A percentile compares a stretch with the other conserved stretches of the same genome.
phyloP scores from a whole-genome alignment of 1,140 invertebrate genomes.

The Caenorhabditis briggsae region DNA sequence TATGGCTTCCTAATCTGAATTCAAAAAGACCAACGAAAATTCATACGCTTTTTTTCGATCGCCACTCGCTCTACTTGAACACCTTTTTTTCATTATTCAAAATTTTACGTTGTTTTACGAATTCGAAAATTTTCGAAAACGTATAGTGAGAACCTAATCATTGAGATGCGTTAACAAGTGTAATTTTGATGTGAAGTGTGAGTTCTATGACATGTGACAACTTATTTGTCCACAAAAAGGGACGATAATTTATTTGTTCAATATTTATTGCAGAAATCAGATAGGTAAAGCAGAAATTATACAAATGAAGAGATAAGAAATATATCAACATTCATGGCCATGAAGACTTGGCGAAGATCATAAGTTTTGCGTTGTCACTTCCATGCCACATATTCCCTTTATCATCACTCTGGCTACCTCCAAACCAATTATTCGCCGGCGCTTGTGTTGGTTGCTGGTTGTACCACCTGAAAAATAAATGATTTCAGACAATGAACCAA shows the following conservation, averaged over 20 bases:
- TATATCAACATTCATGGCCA: not conserved
- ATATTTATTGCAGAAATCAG: not conserved
- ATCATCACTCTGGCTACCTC: not conserved
- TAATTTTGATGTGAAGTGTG: too few relatives aligned
- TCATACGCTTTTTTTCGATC: too few relatives aligned
- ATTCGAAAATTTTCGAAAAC: too few relatives aligned
- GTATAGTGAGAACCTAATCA: too few relatives aligned
- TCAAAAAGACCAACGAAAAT: too few relatives aligned
- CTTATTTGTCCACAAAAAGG: not conserved
- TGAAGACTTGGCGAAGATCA: slow-evolving; percentile 19
- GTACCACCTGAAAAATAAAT: slow-evolving; percentile 30
- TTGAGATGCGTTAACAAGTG: too few relatives aligned
- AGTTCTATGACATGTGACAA: not conserved
- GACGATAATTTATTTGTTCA: not conserved
- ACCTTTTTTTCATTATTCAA: too few relatives aligned
- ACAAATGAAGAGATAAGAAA: not conserved
- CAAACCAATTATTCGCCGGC: not conserved
- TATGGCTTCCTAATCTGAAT: too few relatives aligned
- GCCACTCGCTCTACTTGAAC: too few relatives aligned
- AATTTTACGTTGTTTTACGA: too few relatives aligned
- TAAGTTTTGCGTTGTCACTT: slow-evolving; percentile 24
- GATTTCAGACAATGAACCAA: too few relatives aligned
- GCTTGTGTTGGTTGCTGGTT: slow-evolving; percentile 28
- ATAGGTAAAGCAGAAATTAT: not conserved
- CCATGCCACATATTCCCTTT: slow-evolving; percentile 29